phyloP scores from a whole-genome alignment of 2,888 invertebrate genomes.

The Psococerastis gibbosa region DNA sequence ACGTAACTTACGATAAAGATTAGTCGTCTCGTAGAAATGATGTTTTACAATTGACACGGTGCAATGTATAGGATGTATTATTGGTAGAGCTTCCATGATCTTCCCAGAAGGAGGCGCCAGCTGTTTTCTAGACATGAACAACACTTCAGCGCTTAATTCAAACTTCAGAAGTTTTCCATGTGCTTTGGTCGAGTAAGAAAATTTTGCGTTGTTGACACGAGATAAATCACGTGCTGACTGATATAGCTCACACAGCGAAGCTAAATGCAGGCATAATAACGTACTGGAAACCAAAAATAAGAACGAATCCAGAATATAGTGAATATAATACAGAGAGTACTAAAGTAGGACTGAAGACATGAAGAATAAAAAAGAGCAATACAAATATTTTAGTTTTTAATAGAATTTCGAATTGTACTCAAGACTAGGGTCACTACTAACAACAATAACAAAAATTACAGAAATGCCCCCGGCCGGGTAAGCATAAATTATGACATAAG shows the following conservation, averaged over 20 bases:
- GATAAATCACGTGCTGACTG: neutral
- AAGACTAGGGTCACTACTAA: too few species aligned
- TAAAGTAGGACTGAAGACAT: too few species aligned
- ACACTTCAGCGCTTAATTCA: slow-evolving; percentile 39
- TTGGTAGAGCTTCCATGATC: slow-evolving; percentile 38
- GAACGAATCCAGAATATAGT: too few species aligned
- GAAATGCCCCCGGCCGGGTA: too few species aligned
- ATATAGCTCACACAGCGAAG: neutral
- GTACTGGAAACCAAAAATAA: too few species aligned
- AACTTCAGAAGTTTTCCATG: slow-evolving; percentile 43
- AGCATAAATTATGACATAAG: too few species aligned
- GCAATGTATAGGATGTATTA: slow-evolving; percentile 54
- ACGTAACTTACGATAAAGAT: slow-evolving; percentile 62
- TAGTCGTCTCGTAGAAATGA: slow-evolving; percentile 41
- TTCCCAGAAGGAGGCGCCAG: slow-evolving; percentile 33
- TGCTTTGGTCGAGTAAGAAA: slow-evolving; percentile 18
- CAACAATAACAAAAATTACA: too few species aligned
- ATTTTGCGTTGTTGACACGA: slow-evolving; percentile 14
- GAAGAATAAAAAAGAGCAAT: too few species aligned
- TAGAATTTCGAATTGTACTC: too few species aligned
- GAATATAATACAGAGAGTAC: too few species aligned
- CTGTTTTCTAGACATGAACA: slow-evolving; percentile 42
- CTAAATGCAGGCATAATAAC: neutral
- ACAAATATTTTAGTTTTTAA: too few species aligned
- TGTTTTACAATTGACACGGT: slow-evolving; percentile 43